Evolutionary conservation across 2,113 vertebrate species (phyloP), one percentile per base, ranked within the genome.

Genomic region (Alaudala cheleensis): DNA sequence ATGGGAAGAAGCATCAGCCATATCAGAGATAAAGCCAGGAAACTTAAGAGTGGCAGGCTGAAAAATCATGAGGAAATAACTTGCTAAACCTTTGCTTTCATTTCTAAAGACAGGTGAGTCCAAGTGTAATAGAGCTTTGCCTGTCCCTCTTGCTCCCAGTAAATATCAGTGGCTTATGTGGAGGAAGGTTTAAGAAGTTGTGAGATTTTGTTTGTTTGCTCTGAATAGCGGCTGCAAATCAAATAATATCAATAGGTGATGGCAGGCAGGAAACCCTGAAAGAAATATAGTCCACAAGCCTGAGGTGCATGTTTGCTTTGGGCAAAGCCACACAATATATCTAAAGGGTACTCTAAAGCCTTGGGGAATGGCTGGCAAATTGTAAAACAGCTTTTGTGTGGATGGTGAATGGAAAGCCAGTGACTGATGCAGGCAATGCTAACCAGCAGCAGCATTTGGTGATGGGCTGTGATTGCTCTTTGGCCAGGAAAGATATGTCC

Each of bases 161-260:
- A 92, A 96, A 96, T 97, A 94, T 85, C 87, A 96, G 42, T 76
- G 91, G 85, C 70, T 95, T 88, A 86, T 0, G 0, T 34, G 81
- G 58, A 91, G 42, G 81, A 90, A 97, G 10, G 31, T 72, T 95
- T 95, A 93, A 71, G 84, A 96, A 96, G 96, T 34, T 11, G 86
- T 81, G 86, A 92, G 78, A 90, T 78, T 93, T 93, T 94, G 67
- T 86, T 96, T 97, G 81, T 96, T 98, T 96, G 70, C 92, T 81
- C 94, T 95, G 86, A 95, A 77, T 11, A 93, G 77, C 3, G 0
- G 76, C 95, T 74, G 91, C 72, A 94, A 97, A 96, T 95, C 96
- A 97, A 95, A 97, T 77, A 97, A 88, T 87, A 97, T 86, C 91
- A 97, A 93, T 86, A 95, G 73, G 60, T 95, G 93, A 80, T 54